Percentiles rank a stretch among this genome's conserved stretches.
Conservation (phyloP, 92 coral and sea anemone genomes). For the Zoanthus sansibaricus region DNA sequence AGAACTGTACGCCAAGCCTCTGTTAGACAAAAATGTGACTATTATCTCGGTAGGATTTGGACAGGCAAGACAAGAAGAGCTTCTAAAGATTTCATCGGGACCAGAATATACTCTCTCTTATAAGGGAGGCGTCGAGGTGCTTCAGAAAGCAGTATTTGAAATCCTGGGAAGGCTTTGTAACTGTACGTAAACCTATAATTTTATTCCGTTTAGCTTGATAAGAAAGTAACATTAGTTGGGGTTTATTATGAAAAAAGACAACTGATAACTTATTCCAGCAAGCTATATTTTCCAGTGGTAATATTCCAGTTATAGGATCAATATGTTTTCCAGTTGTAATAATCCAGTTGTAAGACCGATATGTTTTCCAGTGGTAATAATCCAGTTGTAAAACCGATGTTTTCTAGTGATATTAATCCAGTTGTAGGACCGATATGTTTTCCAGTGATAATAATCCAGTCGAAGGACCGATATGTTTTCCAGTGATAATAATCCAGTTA, state of each 20-base stretch:
- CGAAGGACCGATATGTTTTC: too few species aligned
- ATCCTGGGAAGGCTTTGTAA: constrained; percentile 21
- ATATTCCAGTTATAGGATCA: too few species aligned
- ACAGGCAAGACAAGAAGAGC: background rate
- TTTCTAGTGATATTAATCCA: too few species aligned
- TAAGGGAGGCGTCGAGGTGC: constrained; percentile 8
- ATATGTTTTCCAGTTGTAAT: too few species aligned
- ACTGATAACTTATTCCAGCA: too few species aligned
- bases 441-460: too few species aligned
- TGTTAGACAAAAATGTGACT: background rate
- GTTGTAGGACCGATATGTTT: too few species aligned
- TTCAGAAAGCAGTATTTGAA: constrained; percentile 26
- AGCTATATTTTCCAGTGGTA: too few species aligned
- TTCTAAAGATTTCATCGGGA: constrained; percentile 9
- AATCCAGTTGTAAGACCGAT: too few species aligned
- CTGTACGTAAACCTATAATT: constrained; percentile 20
- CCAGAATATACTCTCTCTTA: constrained; percentile 10
- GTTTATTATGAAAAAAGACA: background rate
- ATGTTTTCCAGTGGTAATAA: too few species aligned
- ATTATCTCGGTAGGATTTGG: constrained; percentile 38
- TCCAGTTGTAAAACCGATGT: too few species aligned
- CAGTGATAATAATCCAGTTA: too few species aligned
- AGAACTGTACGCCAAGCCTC: background rate
- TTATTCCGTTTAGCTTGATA: background rate
- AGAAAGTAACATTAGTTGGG: background rate